Percentiles rank a stretch among this genome's conserved stretches.
These are phyloP conservation scores for Blastobasis adustella DNA, from an alignment of 2,888 invertebrate species.

Conservation along the genomic window DNA sequence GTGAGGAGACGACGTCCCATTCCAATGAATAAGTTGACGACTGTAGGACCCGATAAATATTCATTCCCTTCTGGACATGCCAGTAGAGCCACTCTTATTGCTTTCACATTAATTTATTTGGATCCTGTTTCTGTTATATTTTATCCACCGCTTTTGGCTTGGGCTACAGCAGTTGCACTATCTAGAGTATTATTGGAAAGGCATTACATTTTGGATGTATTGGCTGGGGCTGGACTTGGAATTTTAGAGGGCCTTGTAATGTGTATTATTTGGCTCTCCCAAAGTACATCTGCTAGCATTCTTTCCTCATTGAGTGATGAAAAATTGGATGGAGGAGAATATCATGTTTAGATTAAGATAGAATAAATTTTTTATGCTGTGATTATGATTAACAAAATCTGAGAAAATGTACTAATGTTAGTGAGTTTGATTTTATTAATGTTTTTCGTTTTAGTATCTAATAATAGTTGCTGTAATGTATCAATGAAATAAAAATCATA, in stretches of 20 bases:
- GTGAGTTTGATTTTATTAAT: too few species aligned
- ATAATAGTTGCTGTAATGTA: too few species aligned
- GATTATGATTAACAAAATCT: neutral
- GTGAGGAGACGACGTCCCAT: conserved; percentile 85
- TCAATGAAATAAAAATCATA: too few species aligned
- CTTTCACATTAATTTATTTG: conserved; percentile 80
- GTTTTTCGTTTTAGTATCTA: too few species aligned
- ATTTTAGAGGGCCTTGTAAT: conserved; percentile 79
- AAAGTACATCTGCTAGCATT: conserved; percentile 74
- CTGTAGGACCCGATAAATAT: conserved; percentile 90
- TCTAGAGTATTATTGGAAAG: conserved; percentile 89
- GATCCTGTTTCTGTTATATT: conserved; percentile 77
- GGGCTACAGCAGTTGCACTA: conserved; percentile 83
- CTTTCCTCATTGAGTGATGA: conserved; percentile 79
- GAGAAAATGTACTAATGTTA: too few species aligned
- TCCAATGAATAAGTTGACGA: conserved; percentile 79
- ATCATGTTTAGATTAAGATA: conserved; percentile 68
- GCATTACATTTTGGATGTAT: conserved; percentile 91
- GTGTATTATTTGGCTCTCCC: conserved; percentile 80
- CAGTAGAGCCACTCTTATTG: conserved; percentile 85
- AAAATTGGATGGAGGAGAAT: conserved; percentile 80
- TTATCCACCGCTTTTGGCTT: conserved; percentile 79
- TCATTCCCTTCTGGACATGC: conserved; percentile 97
- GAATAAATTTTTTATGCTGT: neutral
- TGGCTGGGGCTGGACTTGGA: conserved; percentile 84